These are phyloP conservation scores for Drosophila guanche DNA, from an alignment of 1,140 invertebrate species.

Conservation along the genomic window DNA sequence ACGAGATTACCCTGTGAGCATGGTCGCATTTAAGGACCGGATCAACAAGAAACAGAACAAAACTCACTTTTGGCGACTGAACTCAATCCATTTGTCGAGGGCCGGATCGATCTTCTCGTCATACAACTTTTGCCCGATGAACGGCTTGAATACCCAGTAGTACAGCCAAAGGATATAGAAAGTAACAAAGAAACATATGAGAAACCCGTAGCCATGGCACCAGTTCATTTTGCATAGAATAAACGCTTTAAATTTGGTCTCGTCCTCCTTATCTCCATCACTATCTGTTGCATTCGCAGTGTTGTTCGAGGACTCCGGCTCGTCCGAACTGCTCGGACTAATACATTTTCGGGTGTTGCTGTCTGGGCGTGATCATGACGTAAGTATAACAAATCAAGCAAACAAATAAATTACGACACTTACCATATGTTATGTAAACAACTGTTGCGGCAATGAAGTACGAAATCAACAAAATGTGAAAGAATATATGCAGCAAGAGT, in stretches of 20 bases:
- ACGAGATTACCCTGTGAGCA: conserved; percentile 20
- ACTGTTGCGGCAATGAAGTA: conserved; percentile 33
- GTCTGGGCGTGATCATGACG: not conserved
- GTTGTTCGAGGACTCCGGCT: not conserved
- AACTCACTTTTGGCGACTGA: conserved; percentile 39
- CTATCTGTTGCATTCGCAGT: not conserved
- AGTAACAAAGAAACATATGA: conserved; percentile 1
- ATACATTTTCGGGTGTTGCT: conserved; percentile 4
- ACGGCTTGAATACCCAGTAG: conserved; percentile 48
- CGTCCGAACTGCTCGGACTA: not conserved
- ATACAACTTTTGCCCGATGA: conserved; percentile 38
- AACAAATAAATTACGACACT: not conserved
- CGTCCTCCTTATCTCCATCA: not conserved
- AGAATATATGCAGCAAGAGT: conserved; percentile 10
- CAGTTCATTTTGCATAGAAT: conserved; percentile 37
- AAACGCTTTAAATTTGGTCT: not conserved
- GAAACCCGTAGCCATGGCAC: conserved; percentile 50
- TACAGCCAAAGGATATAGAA: conserved; percentile 56
- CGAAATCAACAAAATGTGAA: conserved; percentile 34
- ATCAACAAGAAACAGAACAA: not conserved
- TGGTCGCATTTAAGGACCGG: too few relatives aligned
- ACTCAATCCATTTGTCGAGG: conserved; percentile 41
- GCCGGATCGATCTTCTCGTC: conserved; percentile 15
- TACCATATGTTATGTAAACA: conserved; percentile 14
- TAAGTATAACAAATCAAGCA: too few relatives aligned